These are phyloP conservation scores for Riparia riparia DNA, from an alignment of 2,113 vertebrate genomes.

Conservation along the genomic window DNA sequence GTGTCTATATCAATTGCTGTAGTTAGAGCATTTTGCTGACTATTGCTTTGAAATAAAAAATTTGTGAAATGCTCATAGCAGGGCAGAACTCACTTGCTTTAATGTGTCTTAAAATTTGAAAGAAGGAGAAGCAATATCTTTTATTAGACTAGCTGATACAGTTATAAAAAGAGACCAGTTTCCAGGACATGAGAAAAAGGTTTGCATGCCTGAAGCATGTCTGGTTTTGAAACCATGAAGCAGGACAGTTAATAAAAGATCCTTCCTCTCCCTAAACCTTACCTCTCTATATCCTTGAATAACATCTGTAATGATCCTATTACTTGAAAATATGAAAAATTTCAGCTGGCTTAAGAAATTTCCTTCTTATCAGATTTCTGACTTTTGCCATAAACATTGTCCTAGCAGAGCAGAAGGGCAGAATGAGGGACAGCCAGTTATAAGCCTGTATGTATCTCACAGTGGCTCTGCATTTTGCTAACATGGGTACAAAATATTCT, in stretches of 20 bases:
- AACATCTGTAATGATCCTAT: conserved; percentile 31
- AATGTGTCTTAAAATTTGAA: conserved; percentile 54
- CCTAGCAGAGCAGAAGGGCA: not conserved
- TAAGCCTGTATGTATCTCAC: not conserved
- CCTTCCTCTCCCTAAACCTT: conserved; percentile 18
- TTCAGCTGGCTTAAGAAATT: not conserved
- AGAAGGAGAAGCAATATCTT: conserved; percentile 61
- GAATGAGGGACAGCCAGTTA: not conserved
- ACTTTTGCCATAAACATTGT: not conserved
- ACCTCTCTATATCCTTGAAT: conserved; percentile 9
- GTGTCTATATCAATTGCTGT: conserved; percentile 2
- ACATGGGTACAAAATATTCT: not conserved
- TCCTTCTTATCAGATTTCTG: conserved; percentile 19
- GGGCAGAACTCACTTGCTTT: conserved; percentile 49
- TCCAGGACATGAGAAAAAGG: conserved; percentile 44
- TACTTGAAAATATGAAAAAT: conserved; percentile 42
- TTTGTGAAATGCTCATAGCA: conserved; percentile 43
- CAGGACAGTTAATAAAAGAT: conserved; percentile 51
- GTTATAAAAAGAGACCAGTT: conserved; percentile 56
- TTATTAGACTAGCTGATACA: conserved; percentile 63
- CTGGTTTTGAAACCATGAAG: conserved; percentile 40
- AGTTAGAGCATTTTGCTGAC: conserved; percentile 54
- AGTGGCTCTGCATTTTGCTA: not conserved
- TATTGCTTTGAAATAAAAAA: conserved; percentile 58
- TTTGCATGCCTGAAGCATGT: conserved; percentile 57